Base-by-base conservation (phyloP, 2,113 vertebrate species). In the Onychorhynchus coronatus region DNA sequence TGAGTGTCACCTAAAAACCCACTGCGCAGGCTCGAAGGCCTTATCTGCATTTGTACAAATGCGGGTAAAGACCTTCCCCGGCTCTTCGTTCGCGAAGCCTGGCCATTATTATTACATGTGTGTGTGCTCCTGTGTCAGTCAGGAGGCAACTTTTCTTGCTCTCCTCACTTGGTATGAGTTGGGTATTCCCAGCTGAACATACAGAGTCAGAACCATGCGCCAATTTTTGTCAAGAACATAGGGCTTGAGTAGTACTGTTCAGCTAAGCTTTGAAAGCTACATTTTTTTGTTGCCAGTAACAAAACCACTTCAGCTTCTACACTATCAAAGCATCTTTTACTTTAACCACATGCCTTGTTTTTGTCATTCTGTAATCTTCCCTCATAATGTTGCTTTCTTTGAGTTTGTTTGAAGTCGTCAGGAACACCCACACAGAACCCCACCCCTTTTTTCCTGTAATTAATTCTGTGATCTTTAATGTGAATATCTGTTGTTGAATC, bases 311-410 rank as follows among this genome's bases (percentile, higher is more conserved):
- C 87, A 41, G 53, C 63, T 50, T 79, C 35, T 80, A 74, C 55
- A 12, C 49, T 93, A 28, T 92, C 68, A 91, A 71, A 92, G 20
- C 75, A 83, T 93, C 78, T 94, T 58, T 90, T 85, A 25, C 71
- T 74, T 94, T 90, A 94, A 79, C 74, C 72, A 31, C 58, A 49
- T n/a, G 56, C 68, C 42, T 88, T 76, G 39, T 52, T 96, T 97
- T 90, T 83, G 79, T 88, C 85, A 61, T 59, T n/a, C n/a, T 90
- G 33, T 58, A 49, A 58, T 70, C 59, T 83, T 86, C 68, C 77
- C 44, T 86, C 33, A 25, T 68, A 84, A 70, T 49, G n/a, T 93
- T 95, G 39, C 63, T 86, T 95, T 91, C 53, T 92, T 82, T 42
- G 66, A 76, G 50, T 73, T 75, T 84, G 65, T 91, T 89, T 95